Evolutionary conservation across 2,797 vertebrate species (phyloP).

Genomic region (Podarcis lilfordi): DNA sequence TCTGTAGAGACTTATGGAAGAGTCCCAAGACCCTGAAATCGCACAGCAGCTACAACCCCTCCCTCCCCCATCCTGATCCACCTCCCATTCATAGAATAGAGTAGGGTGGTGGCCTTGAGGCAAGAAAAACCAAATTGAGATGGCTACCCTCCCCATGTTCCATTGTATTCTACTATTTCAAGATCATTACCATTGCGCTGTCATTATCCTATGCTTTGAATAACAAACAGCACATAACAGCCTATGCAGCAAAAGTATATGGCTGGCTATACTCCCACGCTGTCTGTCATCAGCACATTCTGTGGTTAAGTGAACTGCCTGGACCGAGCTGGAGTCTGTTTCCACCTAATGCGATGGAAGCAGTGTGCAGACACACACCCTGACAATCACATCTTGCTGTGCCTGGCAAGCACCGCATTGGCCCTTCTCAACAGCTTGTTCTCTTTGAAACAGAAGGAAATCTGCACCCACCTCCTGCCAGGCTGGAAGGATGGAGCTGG

Average conservation of each 20-base stretch:
- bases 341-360: not conserved
- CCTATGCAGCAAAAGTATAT: not conserved
- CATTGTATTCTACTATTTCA: not conserved
- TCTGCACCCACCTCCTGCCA: not conserved
- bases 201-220: not conserved
- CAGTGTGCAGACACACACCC: no score
- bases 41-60: not conserved
- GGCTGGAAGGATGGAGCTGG: fast-evolving
- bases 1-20: not conserved
- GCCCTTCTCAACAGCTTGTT: not conserved
- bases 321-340: not conserved
- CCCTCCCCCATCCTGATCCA: not conserved
- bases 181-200: not conserved
- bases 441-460: fast-evolving
- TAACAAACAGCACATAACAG: not conserved
- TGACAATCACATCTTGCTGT: not conserved
- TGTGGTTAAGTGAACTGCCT: not conserved
- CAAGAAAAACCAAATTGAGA: not conserved
- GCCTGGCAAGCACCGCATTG: not conserved
- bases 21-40: not conserved
- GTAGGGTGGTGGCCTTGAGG: not conserved
- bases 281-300: not conserved
- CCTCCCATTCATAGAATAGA: not conserved
- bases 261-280: not conserved
- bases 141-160: not conserved